A percentile compares a stretch with the other conserved stretches of the same genome.
phyloP scores from a whole-genome alignment of 1,140 invertebrate species.

The Hestina assimilis region DNA sequence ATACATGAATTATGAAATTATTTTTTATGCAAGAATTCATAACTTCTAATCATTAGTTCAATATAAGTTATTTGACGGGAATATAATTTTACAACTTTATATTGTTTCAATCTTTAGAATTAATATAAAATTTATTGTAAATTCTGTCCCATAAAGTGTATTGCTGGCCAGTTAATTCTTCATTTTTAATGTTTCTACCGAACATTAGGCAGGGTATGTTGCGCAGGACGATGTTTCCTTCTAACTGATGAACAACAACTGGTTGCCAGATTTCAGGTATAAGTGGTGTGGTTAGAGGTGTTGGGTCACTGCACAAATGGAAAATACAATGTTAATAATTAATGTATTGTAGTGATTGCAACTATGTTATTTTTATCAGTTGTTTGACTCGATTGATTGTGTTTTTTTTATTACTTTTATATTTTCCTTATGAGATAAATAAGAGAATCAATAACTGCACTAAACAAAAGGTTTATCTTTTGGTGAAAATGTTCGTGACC shows the following conservation, averaged over 20 bases:
- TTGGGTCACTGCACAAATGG: constrained; percentile 68
- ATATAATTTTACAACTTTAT: neutral
- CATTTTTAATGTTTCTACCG: constrained; percentile 27
- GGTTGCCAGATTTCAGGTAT: constrained; percentile 59
- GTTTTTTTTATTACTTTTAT: no score
- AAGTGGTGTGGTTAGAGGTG: constrained; percentile 48
- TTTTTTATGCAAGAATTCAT: no score
- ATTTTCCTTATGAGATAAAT: no score
- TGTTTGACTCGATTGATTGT: no score
- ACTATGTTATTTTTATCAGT: no score
- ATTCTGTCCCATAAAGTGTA: constrained; percentile 57
- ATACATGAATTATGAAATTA: no score
- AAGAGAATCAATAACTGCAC: no score
- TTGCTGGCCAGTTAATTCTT: constrained; percentile 30
- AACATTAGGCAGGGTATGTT: constrained; percentile 40
- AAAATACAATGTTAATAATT: no score
- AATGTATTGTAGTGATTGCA: no score
- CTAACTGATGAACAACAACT: constrained; percentile 16
- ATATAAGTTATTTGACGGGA: neutral
- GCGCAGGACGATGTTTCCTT: constrained; percentile 26
- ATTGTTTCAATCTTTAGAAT: neutral
- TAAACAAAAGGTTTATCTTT: no score
- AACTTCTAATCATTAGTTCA: no score
- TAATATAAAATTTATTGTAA: constrained; percentile 53
- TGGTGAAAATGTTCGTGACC: no score